Evolutionary conservation across 2,113 vertebrate genomes (phyloP).

Genomic region (Eubucco bourcierii): DNA sequence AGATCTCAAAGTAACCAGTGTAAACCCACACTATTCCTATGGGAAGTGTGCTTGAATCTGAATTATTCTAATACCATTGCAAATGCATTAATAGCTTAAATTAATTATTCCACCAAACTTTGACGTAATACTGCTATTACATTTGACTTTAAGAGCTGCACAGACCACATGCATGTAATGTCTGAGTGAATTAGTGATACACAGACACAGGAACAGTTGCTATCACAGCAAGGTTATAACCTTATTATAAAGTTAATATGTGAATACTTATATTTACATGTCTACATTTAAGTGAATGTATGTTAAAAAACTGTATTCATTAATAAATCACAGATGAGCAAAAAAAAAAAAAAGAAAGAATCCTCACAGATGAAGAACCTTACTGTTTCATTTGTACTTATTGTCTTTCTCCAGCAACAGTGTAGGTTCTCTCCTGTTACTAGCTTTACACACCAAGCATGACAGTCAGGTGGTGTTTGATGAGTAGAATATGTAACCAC

Average conservation of each 20-base stretch:
- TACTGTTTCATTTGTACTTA: not conserved
- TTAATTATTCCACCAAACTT: not conserved
- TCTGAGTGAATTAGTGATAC: not conserved
- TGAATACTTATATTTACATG: not conserved
- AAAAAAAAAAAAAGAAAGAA: not conserved
- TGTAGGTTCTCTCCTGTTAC: not conserved
- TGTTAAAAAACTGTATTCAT: not conserved
- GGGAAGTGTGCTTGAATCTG: not conserved
- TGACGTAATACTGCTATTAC: not conserved
- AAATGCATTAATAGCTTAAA: not conserved
- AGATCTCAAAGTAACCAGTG: constrained; percentile 7
- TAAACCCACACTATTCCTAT: not conserved
- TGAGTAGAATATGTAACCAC: not conserved
- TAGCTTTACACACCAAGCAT: not conserved
- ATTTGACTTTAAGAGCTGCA: not conserved
- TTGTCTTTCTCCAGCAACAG: not conserved
- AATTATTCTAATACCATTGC: constrained; percentile 13
- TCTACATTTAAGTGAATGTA: not conserved
- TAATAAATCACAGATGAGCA: not conserved
- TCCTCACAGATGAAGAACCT: not conserved
- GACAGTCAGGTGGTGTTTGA: not conserved
- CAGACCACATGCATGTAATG: not conserved
- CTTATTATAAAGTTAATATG: not conserved
- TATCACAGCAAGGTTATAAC: not conserved
- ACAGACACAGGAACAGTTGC: not conserved